phyloP scores from a whole-genome alignment of 1,140 invertebrate genomes.

The Trachymyrmex cornetzi region DNA sequence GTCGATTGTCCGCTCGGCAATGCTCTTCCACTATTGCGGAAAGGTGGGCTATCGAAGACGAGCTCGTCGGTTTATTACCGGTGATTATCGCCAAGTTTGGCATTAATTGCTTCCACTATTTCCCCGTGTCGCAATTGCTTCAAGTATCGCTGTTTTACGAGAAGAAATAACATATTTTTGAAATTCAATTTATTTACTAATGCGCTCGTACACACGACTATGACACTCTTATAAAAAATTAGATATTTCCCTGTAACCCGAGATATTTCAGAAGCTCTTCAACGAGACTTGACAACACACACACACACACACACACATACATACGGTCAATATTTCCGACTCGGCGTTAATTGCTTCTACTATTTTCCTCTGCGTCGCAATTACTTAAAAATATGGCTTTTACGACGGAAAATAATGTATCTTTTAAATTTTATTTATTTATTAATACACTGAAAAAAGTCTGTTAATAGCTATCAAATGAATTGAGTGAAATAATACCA shows the following conservation, averaged over 20 bases:
- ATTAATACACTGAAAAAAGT: neutral
- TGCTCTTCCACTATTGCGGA: neutral
- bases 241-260: neutral
- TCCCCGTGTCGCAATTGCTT: neutral
- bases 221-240: neutral
- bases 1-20: neutral
- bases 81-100: constrained; percentile 25
- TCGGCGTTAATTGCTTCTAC: neutral
- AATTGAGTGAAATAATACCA: too few species aligned
- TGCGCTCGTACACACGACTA: neutral
- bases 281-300: constrained; percentile 1
- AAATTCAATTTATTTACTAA: neutral
- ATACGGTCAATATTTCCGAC: constrained; percentile 52
- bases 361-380: neutral
- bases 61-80: constrained; percentile 19
- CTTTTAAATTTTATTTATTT: neutral
- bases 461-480: too few species aligned
- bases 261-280: neutral
- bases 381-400: neutral
- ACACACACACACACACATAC: neutral
- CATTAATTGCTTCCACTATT: neutral
- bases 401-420: neutral
- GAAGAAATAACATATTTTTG: neutral
- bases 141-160: neutral
- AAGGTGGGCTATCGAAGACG: constrained; percentile 17